Conservation (phyloP, 2,888 invertebrate genomes). For the Xiphydria camelus region DNA sequence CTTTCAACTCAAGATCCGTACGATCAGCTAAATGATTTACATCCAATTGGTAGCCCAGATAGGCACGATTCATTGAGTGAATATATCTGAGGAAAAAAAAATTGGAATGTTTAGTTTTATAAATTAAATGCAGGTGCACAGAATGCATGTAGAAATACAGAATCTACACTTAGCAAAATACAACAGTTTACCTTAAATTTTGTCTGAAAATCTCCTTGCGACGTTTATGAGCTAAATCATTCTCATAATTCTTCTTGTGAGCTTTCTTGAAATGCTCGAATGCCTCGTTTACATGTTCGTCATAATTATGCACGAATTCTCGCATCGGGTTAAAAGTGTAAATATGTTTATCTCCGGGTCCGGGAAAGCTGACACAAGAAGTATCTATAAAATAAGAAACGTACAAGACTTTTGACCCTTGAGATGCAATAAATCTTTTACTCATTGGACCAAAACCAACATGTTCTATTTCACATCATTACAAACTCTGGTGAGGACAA, state of each 20-base stretch:
- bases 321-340: conserved; percentile 92
- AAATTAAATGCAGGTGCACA: too few relatives aligned
- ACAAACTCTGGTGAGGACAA: neutral
- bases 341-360: conserved; percentile 76
- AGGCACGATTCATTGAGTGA: conserved; percentile 79
- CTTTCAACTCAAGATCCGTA: conserved; percentile 74
- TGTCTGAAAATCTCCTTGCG: conserved; percentile 83
- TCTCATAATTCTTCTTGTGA: conserved; percentile 72
- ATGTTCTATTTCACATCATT: too few relatives aligned
- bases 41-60: conserved; percentile 71
- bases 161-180: neutral
- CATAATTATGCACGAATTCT: conserved; percentile 78
- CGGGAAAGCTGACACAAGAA: conserved; percentile 80
- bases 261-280: conserved; percentile 75
- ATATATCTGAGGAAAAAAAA: conserved; percentile 64
- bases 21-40: conserved; percentile 90
- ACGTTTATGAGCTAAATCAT: conserved; percentile 67
- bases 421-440: too few relatives aligned
- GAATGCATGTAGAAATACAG: too few relatives aligned
- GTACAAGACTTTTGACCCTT: too few relatives aligned
- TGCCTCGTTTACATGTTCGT: conserved; percentile 72
- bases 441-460: too few relatives aligned
- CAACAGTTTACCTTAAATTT: conserved; percentile 82
- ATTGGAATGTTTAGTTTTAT: neutral
- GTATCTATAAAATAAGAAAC: conserved; percentile 60